Conservation (phyloP, 2,113 vertebrate species). For the Nicator chloris region DNA sequence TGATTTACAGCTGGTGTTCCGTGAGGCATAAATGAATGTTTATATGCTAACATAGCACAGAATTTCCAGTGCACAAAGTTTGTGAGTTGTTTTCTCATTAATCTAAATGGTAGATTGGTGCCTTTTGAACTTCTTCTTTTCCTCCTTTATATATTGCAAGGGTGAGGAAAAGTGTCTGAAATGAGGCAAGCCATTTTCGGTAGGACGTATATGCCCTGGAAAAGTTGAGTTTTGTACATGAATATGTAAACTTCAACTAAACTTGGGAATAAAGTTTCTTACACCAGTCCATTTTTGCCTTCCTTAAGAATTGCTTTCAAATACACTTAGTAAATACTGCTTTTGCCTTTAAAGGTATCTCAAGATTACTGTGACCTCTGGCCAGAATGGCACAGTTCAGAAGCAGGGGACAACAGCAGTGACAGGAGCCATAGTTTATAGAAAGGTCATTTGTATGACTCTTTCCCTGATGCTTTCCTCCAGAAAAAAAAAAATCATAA, state of each 20-base stretch:
- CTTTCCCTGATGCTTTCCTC: not conserved
- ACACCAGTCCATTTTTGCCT: not conserved
- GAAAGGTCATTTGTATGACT: not conserved
- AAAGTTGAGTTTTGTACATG: not conserved
- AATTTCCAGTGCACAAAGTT: not conserved
- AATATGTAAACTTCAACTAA: not conserved
- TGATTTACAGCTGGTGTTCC: not conserved
- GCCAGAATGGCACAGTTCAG: not conserved
- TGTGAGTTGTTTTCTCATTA: not conserved
- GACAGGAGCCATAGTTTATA: not conserved
- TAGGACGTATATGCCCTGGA: rapidly evolving
- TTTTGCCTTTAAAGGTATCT: not conserved
- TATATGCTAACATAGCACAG: not conserved
- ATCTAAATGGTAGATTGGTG: not conserved
- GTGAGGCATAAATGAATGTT: not conserved
- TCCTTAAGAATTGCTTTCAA: not conserved
- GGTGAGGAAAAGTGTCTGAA: not conserved
- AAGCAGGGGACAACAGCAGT: not conserved
- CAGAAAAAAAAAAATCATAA: not conserved
- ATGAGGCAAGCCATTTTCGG: not conserved
- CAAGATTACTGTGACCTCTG: not conserved
- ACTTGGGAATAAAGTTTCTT: not conserved
- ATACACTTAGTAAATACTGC: not conserved
- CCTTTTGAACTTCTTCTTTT: not conserved
- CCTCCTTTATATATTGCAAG: not conserved